Base-by-base conservation (phyloP, 1,140 invertebrate genomes). In the Holcopasites calliopsidis region DNA sequence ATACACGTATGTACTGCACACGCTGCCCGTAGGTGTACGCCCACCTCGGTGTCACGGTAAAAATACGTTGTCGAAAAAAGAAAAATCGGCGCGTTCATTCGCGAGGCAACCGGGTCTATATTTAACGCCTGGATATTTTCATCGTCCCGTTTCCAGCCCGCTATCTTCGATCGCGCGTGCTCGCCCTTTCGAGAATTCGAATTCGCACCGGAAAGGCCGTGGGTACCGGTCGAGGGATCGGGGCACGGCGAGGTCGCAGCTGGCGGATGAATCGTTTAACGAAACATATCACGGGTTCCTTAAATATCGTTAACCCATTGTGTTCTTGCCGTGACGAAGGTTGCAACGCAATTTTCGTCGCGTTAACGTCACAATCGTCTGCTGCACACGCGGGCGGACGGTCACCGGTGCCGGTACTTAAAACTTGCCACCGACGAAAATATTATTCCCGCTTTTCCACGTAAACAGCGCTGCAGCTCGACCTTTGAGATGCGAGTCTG, bases 391-490 rank as follows among this genome's bases (percentile, higher is more conserved):
- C 52, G 54, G 16, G 1, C 52, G 31, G 21, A 68, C 47, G 31
- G 31, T 55, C 28, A 42, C 50, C 31, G n/a, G 50, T 26, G 38
- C 6, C 38, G 38, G 6, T 70, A 49, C 52, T 58, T n/a, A 58
- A 54, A 70, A 13, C 35, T 3, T 21, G 47, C 50, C 18, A 38
- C 23, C 16, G 10, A 35, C 52, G n/a, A 58, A 57, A 74, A 74
- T 57, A 74, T 54, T 74, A 74, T 66, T 66, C 50, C n/a, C 7
- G 5, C 18, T 47, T 66, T 74, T 66, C 68, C 66, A 8, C 38
- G 38, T 57, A 44, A 69, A 69, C 52, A 57, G 35, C 35, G 16
- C 38, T 44, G 33, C 6, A 28, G 21, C 16, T 50, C 47, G 31
- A 26, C 62, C 62, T 66, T 66, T 52, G 47, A 38, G 23, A 28